Evolutionary conservation across 2,888 invertebrate genomes (phyloP), one percentile per base, ranked within the genome.

Genomic region (Drosophila limbata): DNA sequence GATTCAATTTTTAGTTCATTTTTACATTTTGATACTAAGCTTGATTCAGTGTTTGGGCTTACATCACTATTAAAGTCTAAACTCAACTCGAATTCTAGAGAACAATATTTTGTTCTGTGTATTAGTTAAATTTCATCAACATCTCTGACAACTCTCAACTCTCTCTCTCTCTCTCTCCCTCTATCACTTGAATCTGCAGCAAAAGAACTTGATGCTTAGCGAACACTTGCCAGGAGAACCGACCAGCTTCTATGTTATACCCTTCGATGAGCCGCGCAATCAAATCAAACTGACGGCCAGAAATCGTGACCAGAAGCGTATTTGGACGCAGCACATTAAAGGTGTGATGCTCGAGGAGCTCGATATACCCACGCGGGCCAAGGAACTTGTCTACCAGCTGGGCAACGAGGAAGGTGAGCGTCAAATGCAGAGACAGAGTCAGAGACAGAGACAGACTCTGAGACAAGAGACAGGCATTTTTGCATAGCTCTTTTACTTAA

Each of bases 161-260:
- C 19, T 35, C 3, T 44, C 3, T 47, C 31, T 28, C 21, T 13
- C 17, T 19, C 33, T 33, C 21, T 28, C n/a, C 60, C 70, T 71
- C n/a, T n/a, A 19, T 19, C 5, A 6, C 3, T 25, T 25, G 0
- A 25, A 61, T 75, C 90, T 94, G 53, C 93, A 99, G 98, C 98
- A 98, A 93, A 98, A 98, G 89, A 98, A 98, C 93, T 94, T 99
- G 94, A 99, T 99, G 98, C 93, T 99, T 71, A 98, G 98, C 83
- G 99, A 99, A 92, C 97, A 98, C 88, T 96, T 99, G 84, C 95
- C 97, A 59, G 97, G 98, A 19, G 98, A 98, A 86, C 97, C 98
- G 40, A 95, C 98, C 55, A 97, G 98, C 90, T 99, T 99, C 93
- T 98, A 98, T 93, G 97, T 98, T 83, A 96, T 99, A 90, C 98